Evolutionary conservation across 2,797 vertebrate genomes (phyloP), one percentile per base, ranked within the genome.

Genomic region (Columba guinea): DNA sequence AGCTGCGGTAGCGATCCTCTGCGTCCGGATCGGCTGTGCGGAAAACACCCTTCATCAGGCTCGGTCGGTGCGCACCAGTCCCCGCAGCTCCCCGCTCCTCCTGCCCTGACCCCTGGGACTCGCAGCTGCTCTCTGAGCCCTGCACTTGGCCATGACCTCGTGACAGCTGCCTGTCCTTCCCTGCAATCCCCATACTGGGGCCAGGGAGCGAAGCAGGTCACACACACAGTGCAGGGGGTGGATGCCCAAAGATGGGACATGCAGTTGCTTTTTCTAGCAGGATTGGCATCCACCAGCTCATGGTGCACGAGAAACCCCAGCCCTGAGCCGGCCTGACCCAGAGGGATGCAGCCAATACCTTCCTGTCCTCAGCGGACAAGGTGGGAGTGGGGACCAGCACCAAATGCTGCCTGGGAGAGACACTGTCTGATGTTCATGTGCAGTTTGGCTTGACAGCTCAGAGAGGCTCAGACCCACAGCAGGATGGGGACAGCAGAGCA

Each of bases 1-100:
- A 99, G 97, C 98, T 99, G n/a, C 98, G 97, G 13, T 97, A 97
- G 76, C 98, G 98, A 14, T 97, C 98, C 88, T 99, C 99, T 0
- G 97, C 88, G 4, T 98, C 98, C 0, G 98, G 97, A 91, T 99
- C 99, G 0, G 98, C 97, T 95, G 98, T 96, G 98, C 87, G 97
- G 56, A 32, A 82, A 39, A 93, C n/a, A 90, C 11, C 59, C 63
- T 3, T 6, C 0, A 8, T 92, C 21, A 95, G 92, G 65, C 46
- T 48, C 0, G 1, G 69, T 27, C 7, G 0, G 13, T 3, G 23
- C 1, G 2, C 22, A 23, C 27, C 4, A 1, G n/a, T 48, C 4
- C 91, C 67, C 41, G 2, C 2, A 34, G 82, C 84, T 76, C 81
- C 2, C 83, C 39, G 1, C 17, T 30, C 48, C 44, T 60, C 81